These are phyloP conservation scores for Mesoligia furuncula DNA, from an alignment of 2,888 invertebrate species.

Conservation along the genomic window DNA sequence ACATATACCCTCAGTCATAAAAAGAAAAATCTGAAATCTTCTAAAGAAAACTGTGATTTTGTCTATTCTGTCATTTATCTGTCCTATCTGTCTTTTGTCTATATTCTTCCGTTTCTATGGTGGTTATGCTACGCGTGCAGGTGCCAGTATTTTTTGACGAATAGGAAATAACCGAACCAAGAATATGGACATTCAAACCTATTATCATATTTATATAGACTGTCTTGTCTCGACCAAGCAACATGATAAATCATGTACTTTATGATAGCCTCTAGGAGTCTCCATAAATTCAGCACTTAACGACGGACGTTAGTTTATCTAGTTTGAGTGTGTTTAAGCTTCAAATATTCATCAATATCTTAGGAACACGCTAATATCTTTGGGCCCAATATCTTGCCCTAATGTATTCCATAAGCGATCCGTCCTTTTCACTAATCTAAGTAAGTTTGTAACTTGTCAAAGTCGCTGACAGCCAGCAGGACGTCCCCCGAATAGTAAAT, in stretches of 20 bases:
- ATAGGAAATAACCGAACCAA: not conserved
- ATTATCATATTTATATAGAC: not conserved
- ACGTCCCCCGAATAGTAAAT: conserved; percentile 63
- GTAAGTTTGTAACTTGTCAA: conserved; percentile 61
- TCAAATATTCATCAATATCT: conserved; percentile 48
- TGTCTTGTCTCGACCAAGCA: not conserved
- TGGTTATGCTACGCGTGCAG: not conserved
- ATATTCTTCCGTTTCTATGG: too few relatives aligned
- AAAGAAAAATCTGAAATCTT: too few relatives aligned
- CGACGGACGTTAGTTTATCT: conserved; percentile 13
- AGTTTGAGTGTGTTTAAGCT: conserved; percentile 11
- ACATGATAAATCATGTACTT: conserved; percentile 20
- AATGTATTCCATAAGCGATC: conserved; percentile 55
- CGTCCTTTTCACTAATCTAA: conserved; percentile 66
- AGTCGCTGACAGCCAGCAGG: conserved; percentile 55
- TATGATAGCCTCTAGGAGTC: not conserved
- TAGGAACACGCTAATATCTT: conserved; percentile 18
- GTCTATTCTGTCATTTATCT: too few relatives aligned
- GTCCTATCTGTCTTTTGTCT: too few relatives aligned
- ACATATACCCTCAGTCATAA: not conserved
- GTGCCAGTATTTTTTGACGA: not conserved
- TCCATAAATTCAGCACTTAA: conserved; percentile 30
- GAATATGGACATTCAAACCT: not conserved
- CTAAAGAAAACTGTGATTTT: too few relatives aligned
- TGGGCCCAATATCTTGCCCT: conserved; percentile 20